Evolutionary conservation across 2,113 vertebrate species (phyloP).

Genomic region (Synodontis membranacea): DNA sequence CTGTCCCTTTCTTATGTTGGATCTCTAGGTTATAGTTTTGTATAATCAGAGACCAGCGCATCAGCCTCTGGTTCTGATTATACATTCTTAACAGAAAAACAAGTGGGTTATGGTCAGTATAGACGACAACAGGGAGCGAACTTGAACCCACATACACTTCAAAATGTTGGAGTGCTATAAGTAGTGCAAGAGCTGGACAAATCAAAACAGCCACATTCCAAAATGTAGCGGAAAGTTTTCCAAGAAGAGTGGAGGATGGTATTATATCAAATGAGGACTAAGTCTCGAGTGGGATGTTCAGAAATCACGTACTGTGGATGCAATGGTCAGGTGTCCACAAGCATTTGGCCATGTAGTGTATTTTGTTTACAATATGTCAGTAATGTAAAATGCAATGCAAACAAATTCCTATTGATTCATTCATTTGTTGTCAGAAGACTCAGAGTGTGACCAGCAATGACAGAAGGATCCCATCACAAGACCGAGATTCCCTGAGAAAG

Average conservation of each 20-base stretch:
- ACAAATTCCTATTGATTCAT: background rate
- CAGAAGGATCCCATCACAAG: conserved; percentile 61
- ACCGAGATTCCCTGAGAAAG: conserved; percentile 60
- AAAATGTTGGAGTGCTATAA: no score
- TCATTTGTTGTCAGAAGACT: conserved; percentile 34
- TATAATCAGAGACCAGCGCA: no score
- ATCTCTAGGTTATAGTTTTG: no score
- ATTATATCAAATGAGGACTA: background rate
- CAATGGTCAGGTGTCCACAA: background rate
- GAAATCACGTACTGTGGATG: background rate
- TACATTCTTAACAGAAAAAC: no score
- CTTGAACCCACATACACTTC: no score
- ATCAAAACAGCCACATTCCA: background rate
- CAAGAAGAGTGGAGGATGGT: background rate
- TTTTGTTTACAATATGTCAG: background rate
- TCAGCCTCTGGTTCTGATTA: no score
- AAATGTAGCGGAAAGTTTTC: background rate
- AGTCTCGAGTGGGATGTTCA: background rate
- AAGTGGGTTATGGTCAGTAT: no score
- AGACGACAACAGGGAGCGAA: no score
- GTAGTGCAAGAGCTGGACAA: no score
- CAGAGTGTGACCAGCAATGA: conserved; percentile 63
- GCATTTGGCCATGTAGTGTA: background rate
- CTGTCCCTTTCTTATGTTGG: no score
- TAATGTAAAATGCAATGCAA: background rate